A percentile compares a stretch with the other conserved stretches of the same genome.
phyloP scores from a whole-genome alignment of 30 jellyfish, hydroid and myxozoan species.

The Turritopsis rubra region DNA sequence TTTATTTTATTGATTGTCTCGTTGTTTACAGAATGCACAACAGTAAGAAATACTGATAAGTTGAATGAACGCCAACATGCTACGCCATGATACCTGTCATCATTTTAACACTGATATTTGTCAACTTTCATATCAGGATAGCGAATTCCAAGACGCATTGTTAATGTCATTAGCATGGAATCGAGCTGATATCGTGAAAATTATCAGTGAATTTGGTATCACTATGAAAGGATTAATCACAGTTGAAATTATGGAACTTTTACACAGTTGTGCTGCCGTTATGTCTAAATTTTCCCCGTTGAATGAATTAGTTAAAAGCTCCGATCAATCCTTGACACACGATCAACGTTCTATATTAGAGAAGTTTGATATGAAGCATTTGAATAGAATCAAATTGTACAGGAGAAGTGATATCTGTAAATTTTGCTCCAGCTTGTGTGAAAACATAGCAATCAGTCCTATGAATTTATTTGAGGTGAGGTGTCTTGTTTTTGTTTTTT shows the following conservation, averaged over 20 bases:
- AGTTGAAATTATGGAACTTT: neutral
- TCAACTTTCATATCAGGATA: too few relatives aligned
- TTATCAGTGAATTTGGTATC: neutral
- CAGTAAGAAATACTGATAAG: too few relatives aligned
- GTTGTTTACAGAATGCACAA: too few relatives aligned
- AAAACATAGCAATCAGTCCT: neutral
- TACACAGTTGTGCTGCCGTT: neutral
- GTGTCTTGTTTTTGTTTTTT: neutral
- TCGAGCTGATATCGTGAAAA: neutral
- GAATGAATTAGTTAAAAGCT: neutral
- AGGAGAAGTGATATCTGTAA: neutral
- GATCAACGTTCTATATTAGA: neutral
- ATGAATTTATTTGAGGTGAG: neutral
- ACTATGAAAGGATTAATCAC: neutral
- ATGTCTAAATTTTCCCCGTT: neutral
- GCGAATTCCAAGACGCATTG: neutral
- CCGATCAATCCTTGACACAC: neutral
- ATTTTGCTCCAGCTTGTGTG: neutral
- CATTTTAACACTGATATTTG: neutral
- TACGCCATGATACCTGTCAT: too few relatives aligned
- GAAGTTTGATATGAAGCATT: neutral
- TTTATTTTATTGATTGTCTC: too few relatives aligned
- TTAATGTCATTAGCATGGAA: neutral
- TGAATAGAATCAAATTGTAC: neutral
- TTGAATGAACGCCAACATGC: too few relatives aligned